Base-by-base conservation (phyloP, 2,888 invertebrate species). In the Xanthorhoe designata region DNA sequence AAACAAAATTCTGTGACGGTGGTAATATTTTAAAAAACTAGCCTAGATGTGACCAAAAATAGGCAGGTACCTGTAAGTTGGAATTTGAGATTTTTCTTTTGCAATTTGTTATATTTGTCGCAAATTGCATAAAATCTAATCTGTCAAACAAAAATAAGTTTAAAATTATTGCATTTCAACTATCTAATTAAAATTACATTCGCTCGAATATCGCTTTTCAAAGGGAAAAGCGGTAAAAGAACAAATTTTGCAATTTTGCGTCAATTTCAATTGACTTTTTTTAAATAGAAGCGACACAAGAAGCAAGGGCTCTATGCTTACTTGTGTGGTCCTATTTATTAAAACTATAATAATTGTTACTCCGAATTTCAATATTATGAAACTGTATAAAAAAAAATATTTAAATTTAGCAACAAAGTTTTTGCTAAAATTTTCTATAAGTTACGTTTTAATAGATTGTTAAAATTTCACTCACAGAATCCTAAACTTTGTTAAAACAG, bases 301-400 rank as follows among this genome's bases (percentile, higher is more conserved):
- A 71, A 84, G 89, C 89, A 83, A 80, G 91, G 91, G 91, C 91
- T 91, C 92, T 61, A 65, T 84, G 88, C 90, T 74, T 65, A 66
- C 80, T 89, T 87, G 82, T 80, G 80, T 55, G 78, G 81, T 83
- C 81, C 86, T 81, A 88, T 84, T 83, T 84, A 78, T 73, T 63
- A 61, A 8, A 59, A 67, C 69, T 63, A 66, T 71, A 51, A 68
- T 68, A 75, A 83, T 77, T 81, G 83, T 87, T 89, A 91, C 88
- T 90, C 90, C 88, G 87, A 85, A 80, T 75, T 75, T 68, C 71
- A 49, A 15, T 51, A 7, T n/a, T 51, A 50, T 10, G 17, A 57
- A 59, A 50, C 13, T 24, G 19, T 10, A 19, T 45, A 15, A 45
- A 45, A 0, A 45, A n/a, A 15, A 45, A 13, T 7, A 13, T n/a